A percentile compares a stretch with the other conserved stretches of the same genome.
phyloP scores from a whole-genome alignment of 2,888 invertebrate genomes.

The Lysandra coridon region DNA sequence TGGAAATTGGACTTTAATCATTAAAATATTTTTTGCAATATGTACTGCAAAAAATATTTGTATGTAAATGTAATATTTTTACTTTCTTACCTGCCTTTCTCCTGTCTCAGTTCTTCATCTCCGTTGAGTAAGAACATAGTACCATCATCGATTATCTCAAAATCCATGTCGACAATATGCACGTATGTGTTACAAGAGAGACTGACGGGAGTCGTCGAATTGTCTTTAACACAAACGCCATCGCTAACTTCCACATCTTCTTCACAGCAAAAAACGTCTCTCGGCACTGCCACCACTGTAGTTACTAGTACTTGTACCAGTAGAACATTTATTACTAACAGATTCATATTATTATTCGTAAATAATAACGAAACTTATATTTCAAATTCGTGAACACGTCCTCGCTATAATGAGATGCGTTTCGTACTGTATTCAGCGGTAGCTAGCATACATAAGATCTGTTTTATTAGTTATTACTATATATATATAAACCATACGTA shows the following conservation, averaged over 20 bases:
- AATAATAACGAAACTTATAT: not conserved
- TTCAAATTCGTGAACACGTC: not conserved
- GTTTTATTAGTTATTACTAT: too few species aligned
- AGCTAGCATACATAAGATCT: too few species aligned
- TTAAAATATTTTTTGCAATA: too few species aligned
- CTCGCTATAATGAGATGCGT: not conserved
- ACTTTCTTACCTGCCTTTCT: slow-evolving; percentile 34
- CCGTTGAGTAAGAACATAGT: slow-evolving; percentile 22
- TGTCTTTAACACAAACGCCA: slow-evolving; percentile 33
- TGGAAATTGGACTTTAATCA: too few species aligned
- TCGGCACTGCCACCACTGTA: not conserved
- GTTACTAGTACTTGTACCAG: not conserved
- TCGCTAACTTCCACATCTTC: not conserved
- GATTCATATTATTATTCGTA: not conserved
- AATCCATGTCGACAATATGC: slow-evolving; percentile 16
- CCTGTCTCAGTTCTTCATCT: slow-evolving; percentile 24
- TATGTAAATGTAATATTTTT: not conserved
- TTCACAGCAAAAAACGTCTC: not conserved
- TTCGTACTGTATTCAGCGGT: not conserved
- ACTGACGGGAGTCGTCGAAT: slow-evolving; percentile 29
- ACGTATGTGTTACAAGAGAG: slow-evolving; percentile 33
- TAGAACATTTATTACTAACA: not conserved
- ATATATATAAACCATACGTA: too few species aligned
- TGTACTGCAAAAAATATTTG: too few species aligned
- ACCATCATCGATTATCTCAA: slow-evolving; percentile 35